Base-by-base conservation (phyloP, 2,888 invertebrate species). In the Sesamia inferens region DNA sequence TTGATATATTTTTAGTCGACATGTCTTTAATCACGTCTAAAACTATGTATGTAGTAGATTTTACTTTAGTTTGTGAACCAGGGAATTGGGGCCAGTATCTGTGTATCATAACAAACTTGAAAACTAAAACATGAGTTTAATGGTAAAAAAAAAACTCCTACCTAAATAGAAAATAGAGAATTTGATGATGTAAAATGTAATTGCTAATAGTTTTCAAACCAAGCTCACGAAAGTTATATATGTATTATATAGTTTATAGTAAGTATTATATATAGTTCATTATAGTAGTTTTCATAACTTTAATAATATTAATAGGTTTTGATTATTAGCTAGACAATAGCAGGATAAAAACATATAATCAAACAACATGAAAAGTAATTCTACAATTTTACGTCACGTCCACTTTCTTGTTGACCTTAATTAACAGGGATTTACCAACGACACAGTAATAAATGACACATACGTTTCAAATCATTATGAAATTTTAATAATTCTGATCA, bases 371-470 rank as follows among this genome's bases (percentile, higher is more conserved):
- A 48, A 67, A 31, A 47, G 10, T 59, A 14, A 42, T n/a, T 65
- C 63, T 47, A 39, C 66, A 22, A 51, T 44, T 48, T 24, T 19
- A 16, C 8, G 47, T 59, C 19, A 74, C 16, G 14, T n/a, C 3
- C 39, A 71, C 67, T 71, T 77, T 81, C 79, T 71, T 57, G 5
- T 67, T 65, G 63, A 68, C 82, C 77, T 81, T 61, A 51, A 64
- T 76, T 59, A 24, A 61, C 24, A 61, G 82, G 79, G 71, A 76
- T 74, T 67, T 75, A 68, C 77, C 59, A 61, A 57, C 16, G 22
- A 58, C 47, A 39, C 31, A 24, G 16, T 51, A 68, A 31, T 58
- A 57, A 54, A n/a, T 80, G 82, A 81, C 70, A 64, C 77, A 75
- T 61, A 11, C 64, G 31, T 67, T 71, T 54, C 48, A 14, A 24